These are phyloP conservation scores for Drosophila mauritiana DNA, from an alignment of 1,140 invertebrate genomes.

Conservation along the genomic window DNA sequence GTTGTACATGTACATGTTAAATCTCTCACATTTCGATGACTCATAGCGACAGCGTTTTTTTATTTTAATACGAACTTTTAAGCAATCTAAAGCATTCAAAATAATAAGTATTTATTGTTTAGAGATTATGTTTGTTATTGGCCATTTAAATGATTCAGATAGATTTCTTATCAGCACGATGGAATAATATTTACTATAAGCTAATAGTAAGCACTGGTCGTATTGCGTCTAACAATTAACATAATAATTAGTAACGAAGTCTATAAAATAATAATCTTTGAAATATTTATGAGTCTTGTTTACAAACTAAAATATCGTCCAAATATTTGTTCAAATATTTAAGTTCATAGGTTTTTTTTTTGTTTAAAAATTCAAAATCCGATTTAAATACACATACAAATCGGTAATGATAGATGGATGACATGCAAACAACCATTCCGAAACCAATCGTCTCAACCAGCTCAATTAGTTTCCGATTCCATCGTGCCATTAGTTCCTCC, in stretches of 20 bases:
- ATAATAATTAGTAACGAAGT: too few species aligned
- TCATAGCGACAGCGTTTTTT: not conserved
- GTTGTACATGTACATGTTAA: not conserved
- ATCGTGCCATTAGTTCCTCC: slow-evolving; percentile 18
- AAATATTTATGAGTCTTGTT: too few species aligned
- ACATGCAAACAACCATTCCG: slow-evolving; percentile 6
- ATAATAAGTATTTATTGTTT: not conserved
- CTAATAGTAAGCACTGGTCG: not conserved
- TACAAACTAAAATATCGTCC: too few species aligned
- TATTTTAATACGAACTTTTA: not conserved
- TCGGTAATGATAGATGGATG: slow-evolving; percentile 16
- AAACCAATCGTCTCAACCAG: slow-evolving; percentile 10
- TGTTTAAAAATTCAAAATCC: not conserved
- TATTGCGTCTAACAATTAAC: too few species aligned
- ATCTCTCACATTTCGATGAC: not conserved
- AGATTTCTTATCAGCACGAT: not conserved
- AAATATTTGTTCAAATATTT: too few species aligned
- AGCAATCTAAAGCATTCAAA: not conserved
- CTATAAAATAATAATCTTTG: not conserved
- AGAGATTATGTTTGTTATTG: too few species aligned
- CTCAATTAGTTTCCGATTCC: not conserved
- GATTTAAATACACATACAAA: not conserved
- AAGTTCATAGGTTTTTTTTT: too few species aligned
- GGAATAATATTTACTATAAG: not conserved
- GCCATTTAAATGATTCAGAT: not conserved